Evolutionary conservation across 2,888 invertebrate genomes (phyloP), one percentile per base, ranked within the genome.

Genomic region (Atherix ibis): DNA sequence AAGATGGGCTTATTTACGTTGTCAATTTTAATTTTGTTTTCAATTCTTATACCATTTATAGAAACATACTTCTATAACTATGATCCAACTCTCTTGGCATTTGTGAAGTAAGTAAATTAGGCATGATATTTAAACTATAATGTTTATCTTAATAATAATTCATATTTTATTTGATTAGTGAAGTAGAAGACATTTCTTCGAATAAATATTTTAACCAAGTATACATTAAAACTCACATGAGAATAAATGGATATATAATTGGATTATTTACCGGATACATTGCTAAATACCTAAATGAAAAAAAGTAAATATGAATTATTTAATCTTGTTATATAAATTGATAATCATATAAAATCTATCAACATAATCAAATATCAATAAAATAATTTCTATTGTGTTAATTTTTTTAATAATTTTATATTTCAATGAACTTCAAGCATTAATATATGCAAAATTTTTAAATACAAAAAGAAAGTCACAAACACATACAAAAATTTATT

Each of bases 181-280:
- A 78, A 55, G 60, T 76, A 13, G 58, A 63, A 19, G 77, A 79
- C 45, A 64, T 79, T 19, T 65, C 69, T 3, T 57, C 60, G 2
- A 78, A 78, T 47, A 56, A 55, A 33, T 79, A 74, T 46, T 80
- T 76, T 48, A 64, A 64, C 27, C 67, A 64, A 36, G 69, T 67
- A 1, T 79, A 79, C 44, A 71, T 77, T n/a, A 78, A 76, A 52
- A 79, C 79, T 0, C 78, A 79, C 43, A 76, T 78, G 74, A 68
- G 77, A 48, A 73, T 76, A 44, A 68, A 68, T n/a, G 68, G 73
- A 0, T 79, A 79, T 48, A 69, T 72, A 39, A 65, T 76, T 48
- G 80, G 79, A 4, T 51, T 80, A 31, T 44, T 75, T 10, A 70
- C 70, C 10, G 79, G 77, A 18, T 77, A 72, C 44, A 49, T 76